A percentile compares a stretch with the other conserved stretches of the same genome.
Evolutionary conservation across 2,113 vertebrate species (phyloP).

Genomic region (Brienomyrus longianalis): DNA sequence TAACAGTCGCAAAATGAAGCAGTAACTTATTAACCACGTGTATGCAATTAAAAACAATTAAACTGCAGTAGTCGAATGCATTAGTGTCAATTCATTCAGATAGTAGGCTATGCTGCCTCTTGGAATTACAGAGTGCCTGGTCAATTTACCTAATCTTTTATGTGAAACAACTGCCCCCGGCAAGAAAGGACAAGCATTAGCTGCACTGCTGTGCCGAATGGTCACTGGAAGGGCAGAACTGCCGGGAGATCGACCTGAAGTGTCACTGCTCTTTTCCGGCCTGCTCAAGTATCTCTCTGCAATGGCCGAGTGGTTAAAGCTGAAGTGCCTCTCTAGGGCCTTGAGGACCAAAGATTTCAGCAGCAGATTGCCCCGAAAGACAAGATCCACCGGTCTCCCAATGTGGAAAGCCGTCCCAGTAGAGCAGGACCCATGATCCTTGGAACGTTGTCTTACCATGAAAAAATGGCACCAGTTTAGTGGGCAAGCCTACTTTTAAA

Average conservation of each 20-base stretch:
- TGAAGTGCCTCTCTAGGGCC: conserved; percentile 38
- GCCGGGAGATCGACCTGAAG: not conserved
- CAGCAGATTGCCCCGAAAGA: conserved; percentile 31
- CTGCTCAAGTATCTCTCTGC: conserved; percentile 28
- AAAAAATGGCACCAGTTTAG: not conserved
- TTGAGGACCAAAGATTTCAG: conserved; percentile 31
- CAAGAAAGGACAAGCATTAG: not conserved
- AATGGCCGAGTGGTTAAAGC: conserved; percentile 31
- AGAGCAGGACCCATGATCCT: not conserved
- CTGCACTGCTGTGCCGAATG: not conserved
- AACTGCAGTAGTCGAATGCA: not conserved
- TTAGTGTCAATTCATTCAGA: not conserved
- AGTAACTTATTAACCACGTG: not conserved
- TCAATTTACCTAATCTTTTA: not conserved
- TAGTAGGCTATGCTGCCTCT: not conserved
- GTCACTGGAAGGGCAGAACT: not conserved
- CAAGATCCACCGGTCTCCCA: not conserved
- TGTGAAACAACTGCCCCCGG: not conserved
- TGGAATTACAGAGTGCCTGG: not conserved
- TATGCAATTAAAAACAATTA: not conserved
- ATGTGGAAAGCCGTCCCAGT: not conserved
- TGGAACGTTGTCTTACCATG: not conserved
- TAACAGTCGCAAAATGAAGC: not conserved
- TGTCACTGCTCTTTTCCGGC: not conserved
- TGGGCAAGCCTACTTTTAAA: not conserved